A percentile compares a stretch with the other conserved stretches of the same genome.
Evolutionary conservation across 2,113 vertebrate genomes (phyloP).

Genomic region (Crotalus viridis): DNA sequence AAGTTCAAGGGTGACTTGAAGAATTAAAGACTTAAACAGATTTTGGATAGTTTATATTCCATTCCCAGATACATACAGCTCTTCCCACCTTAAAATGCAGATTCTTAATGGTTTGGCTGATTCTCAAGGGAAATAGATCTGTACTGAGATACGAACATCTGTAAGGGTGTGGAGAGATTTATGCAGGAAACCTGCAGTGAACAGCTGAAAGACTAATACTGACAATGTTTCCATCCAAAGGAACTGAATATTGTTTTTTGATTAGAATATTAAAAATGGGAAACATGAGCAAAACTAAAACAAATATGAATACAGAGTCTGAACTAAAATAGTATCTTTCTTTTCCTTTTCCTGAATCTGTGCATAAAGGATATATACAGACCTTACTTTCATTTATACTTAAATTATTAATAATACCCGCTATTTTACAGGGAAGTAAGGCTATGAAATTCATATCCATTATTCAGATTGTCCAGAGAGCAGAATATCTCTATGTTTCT

Average conservation of each 20-base stretch:
- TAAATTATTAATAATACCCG: neutral
- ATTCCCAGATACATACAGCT: neutral
- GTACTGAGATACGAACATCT: neutral
- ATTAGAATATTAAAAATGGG: constrained; percentile 14
- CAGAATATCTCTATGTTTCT: neutral
- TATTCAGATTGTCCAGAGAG: neutral
- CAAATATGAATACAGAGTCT: constrained; percentile 3
- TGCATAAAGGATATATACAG: neutral
- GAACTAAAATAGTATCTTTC: neutral
- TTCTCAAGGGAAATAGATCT: constrained; percentile 8
- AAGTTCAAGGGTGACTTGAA: neutral
- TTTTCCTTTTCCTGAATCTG: neutral
- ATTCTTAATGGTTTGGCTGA: neutral
- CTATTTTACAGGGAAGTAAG: neutral
- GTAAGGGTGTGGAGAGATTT: neutral
- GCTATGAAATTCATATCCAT: neutral
- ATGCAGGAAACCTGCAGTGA: constrained; percentile 31
- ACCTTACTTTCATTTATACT: neutral
- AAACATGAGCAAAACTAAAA: constrained; percentile 4
- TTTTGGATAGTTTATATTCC: constrained; percentile 1
- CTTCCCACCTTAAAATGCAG: constrained; percentile 16
- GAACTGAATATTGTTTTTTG: constrained; percentile 15
- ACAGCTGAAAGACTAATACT: constrained; percentile 1
- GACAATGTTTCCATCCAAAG: neutral
- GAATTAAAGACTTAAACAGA: constrained; percentile 2